These are phyloP conservation scores for Ophiothrix spiculata DNA, from an alignment of 35 echinoderm and acorn worm genomes.

Conservation along the genomic window DNA sequence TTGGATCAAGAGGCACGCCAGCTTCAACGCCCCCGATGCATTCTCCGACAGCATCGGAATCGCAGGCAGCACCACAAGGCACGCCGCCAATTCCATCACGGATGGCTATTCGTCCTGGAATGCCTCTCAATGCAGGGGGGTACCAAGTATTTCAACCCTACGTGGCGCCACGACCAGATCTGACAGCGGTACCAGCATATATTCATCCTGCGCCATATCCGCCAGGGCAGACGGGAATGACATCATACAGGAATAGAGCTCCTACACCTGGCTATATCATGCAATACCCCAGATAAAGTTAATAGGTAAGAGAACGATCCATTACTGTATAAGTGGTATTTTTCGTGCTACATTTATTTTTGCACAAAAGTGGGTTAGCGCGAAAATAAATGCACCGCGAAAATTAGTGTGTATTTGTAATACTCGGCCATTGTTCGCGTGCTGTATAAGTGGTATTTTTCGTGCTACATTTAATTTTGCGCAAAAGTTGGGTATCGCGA, in stretches of 20 bases:
- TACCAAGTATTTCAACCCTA: conserved; percentile 1
- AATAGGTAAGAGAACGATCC: too few relatives aligned
- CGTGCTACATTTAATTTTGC: too few relatives aligned
- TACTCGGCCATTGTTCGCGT: too few relatives aligned
- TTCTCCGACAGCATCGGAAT: not conserved
- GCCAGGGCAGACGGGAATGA: conserved; percentile 1
- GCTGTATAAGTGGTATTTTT: too few relatives aligned
- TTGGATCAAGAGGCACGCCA: conserved; percentile 2
- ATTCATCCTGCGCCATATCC: conserved; percentile 19
- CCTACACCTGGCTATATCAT: conserved; percentile 34
- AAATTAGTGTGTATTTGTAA: too few relatives aligned
- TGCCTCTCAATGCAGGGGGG: conserved; percentile 5
- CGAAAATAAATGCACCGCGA: too few relatives aligned
- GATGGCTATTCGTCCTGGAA: conserved; percentile 18
- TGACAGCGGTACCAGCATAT: conserved; percentile 19
- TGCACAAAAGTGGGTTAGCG: too few relatives aligned
- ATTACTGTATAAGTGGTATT: too few relatives aligned
- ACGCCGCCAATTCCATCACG: not conserved
- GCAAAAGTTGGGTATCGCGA: too few relatives aligned
- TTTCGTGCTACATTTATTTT: too few relatives aligned
- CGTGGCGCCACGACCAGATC: not conserved
- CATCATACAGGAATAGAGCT: not conserved
- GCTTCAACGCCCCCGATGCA: conserved; percentile 2
- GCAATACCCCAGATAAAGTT: conserved; percentile 21
- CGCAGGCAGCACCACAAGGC: not conserved